Evolutionary conservation across 2,113 vertebrate species (phyloP).

Genomic region (Heteronetta atricapilla): DNA sequence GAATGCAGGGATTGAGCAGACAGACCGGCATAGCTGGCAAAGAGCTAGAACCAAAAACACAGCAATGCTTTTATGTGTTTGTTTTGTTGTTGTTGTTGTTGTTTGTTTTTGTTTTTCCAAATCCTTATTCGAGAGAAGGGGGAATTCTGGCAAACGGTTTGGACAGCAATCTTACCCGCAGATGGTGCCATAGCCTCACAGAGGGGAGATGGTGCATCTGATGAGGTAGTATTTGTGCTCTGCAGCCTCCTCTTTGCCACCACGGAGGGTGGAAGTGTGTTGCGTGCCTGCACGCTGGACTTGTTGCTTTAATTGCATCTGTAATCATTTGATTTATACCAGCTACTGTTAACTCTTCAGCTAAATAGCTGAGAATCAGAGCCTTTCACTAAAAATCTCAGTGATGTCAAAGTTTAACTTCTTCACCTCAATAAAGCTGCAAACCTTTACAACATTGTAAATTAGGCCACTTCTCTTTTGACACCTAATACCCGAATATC

Average conservation of each 20-base stretch:
- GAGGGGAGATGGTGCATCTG: accelerated
- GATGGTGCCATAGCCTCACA: not conserved
- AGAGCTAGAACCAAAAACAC: not conserved
- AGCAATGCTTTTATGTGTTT: not conserved
- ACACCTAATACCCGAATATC: not conserved
- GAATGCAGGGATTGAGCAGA: not conserved
- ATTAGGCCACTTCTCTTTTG: not conserved
- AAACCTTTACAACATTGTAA: accelerated
- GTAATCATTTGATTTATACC: not conserved
- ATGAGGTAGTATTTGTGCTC: accelerated
- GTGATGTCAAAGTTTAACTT: not conserved
- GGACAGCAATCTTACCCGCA: not conserved
- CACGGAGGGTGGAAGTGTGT: not conserved
- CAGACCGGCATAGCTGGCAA: not conserved
- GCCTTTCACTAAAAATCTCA: not conserved
- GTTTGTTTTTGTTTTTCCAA: not conserved
- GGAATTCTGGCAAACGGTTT: accelerated
- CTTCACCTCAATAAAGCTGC: not conserved
- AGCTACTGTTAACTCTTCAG: not conserved
- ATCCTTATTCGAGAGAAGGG: not conserved
- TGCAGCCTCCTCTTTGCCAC: no score
- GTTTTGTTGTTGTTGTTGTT: no score
- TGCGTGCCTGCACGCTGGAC: not conserved
- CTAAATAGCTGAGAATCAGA: not conserved
- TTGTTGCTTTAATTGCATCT: no score